A percentile compares a stretch with the other conserved stretches of the same genome.
Conservation (phyloP, 2,888 invertebrate genomes). For the Isoperla grammatica region DNA sequence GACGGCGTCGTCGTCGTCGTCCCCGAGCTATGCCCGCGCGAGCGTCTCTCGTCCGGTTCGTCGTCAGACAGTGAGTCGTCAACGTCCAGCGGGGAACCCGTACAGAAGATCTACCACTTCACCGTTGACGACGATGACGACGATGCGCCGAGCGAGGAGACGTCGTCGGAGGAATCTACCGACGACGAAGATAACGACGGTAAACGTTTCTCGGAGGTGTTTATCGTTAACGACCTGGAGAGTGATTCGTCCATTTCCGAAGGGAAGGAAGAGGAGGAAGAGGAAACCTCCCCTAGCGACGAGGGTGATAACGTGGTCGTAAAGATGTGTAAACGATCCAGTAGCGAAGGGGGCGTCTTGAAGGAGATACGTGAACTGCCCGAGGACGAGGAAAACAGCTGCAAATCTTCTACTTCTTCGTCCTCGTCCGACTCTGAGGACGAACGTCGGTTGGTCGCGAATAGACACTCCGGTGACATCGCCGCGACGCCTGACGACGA, state of each 20-base stretch:
- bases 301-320: too few relatives aligned
- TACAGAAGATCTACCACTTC: conserved; percentile 10
- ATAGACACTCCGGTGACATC: neutral
- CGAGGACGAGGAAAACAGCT: conserved; percentile 34
- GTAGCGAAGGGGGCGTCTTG: conserved; percentile 35
- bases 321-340: too few relatives aligned
- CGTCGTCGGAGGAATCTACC: conserved; percentile 1
- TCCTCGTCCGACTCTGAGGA: neutral
- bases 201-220: conserved; percentile 56
- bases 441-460: neutral
- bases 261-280: conserved; percentile 19
- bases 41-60: conserved; percentile 44
- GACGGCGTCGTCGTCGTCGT: neutral
- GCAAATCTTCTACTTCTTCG: conserved; percentile 21
- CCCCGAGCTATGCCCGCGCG: conserved; percentile 1
- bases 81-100: conserved; percentile 30
- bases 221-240: conserved; percentile 42
- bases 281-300: conserved; percentile 38
- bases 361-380: conserved; percentile 37
- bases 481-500: conserved; percentile 28
- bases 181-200: conserved; percentile 32
- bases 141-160: neutral
- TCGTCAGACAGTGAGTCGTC: conserved; percentile 49
- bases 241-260: neutral
- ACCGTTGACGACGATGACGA: neutral